phyloP scores from a whole-genome alignment of 2,888 invertebrate species.

The Limnephilus marmoratus region DNA sequence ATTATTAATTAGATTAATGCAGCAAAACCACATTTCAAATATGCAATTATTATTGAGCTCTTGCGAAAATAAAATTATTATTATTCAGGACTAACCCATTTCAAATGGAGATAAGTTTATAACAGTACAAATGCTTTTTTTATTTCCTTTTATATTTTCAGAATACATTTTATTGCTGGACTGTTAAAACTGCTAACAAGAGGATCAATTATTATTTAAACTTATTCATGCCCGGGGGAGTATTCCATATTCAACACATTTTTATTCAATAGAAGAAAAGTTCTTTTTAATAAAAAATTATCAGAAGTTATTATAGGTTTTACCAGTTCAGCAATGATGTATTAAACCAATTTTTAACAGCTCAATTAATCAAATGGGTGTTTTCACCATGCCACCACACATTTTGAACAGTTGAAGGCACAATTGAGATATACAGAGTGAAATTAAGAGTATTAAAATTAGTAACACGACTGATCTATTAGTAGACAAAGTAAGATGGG shows the following conservation, averaged over 20 bases:
- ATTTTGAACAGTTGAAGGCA: too few species aligned
- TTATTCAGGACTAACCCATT: neutral
- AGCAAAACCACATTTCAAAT: neutral
- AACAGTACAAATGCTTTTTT: neutral
- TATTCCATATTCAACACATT: neutral
- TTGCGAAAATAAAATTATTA: neutral
- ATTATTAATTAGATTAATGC: neutral
- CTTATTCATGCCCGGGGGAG: too few species aligned
- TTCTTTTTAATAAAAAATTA: neutral
- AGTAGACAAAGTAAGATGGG: neutral
- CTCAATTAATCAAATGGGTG: too few species aligned
- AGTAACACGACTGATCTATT: neutral
- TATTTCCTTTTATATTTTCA: neutral
- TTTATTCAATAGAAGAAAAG: too few species aligned
- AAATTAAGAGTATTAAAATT: too few species aligned
- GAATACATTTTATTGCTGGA: neutral
- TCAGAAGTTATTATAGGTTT: neutral
- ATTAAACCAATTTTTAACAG: neutral
- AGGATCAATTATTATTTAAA: too few species aligned
- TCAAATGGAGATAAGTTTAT: neutral
- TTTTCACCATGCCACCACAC: too few species aligned
- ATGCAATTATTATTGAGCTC: neutral
- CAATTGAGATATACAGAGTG: too few species aligned
- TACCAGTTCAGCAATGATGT: neutral
- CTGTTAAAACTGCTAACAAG: neutral